phyloP scores from a whole-genome alignment of 2,797 vertebrate species.

The Paramormyrops hopkinsi region DNA sequence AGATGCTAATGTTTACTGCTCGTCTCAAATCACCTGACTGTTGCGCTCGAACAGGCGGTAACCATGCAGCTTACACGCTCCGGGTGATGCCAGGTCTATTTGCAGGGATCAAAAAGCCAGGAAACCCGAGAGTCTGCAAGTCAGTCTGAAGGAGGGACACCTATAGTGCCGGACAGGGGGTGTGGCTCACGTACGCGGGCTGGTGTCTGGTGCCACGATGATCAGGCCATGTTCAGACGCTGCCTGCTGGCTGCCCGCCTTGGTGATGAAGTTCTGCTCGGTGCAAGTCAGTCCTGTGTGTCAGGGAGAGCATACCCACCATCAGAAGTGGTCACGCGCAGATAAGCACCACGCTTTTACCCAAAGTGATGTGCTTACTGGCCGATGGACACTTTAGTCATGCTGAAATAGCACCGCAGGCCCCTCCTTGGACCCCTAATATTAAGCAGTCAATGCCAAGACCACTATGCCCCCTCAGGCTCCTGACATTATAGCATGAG shows the following conservation, averaged over 20 bases:
- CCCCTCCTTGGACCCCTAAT: neutral
- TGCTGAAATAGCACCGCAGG: neutral
- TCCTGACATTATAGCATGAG: neutral
- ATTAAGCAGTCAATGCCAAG: neutral
- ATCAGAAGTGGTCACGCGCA: neutral
- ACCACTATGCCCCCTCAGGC: neutral
- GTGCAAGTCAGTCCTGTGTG: conserved; percentile 81
- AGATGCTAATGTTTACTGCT: neutral
- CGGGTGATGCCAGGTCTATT: neutral
- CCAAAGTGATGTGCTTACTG: neutral
- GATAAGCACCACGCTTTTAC: neutral
- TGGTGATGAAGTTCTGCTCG: conserved; percentile 93
- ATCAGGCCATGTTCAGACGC: conserved; percentile 81
- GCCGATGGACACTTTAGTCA: neutral
- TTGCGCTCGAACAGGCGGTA: neutral
- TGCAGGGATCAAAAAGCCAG: neutral
- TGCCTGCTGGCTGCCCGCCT: conserved; percentile 77
- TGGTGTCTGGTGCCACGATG: conserved; percentile 84
- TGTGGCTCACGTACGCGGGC: conserved; percentile 71
- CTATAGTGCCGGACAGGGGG: neutral
- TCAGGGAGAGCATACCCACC: neutral
- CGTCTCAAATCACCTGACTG: neutral
- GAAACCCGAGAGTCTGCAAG: neutral
- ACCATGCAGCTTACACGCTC: neutral
- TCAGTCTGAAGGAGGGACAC: neutral